Conservation (phyloP, 1,140 invertebrate species). For the Stegodyphus mimosarum region DNA sequence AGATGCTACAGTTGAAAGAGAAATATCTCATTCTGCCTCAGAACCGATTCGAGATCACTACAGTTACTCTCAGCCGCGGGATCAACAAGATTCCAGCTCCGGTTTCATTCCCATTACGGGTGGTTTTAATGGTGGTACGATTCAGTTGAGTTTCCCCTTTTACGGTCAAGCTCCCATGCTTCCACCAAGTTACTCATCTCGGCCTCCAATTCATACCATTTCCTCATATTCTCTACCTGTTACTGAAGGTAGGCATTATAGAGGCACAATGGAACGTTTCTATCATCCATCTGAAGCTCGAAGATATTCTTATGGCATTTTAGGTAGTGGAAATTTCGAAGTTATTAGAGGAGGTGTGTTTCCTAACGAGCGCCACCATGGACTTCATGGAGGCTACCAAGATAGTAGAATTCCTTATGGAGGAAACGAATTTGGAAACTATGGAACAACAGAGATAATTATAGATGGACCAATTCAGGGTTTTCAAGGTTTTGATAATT, state of each 20-base stretch:
- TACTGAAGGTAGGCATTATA: conserved; percentile 15
- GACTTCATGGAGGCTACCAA: conserved; percentile 11
- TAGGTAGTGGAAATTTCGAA: conserved; percentile 65
- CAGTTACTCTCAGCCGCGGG: not conserved
- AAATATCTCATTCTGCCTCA: not conserved
- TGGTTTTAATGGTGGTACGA: conserved; percentile 32
- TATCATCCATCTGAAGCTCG: conserved; percentile 51
- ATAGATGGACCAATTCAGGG: conserved; percentile 63
- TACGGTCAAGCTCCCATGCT: conserved; percentile 12
- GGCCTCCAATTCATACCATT: not conserved
- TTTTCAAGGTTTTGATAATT: conserved; percentile 65
- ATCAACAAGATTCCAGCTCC: conserved; percentile 35
- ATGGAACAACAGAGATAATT: conserved; percentile 58
- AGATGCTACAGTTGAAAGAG: not conserved
- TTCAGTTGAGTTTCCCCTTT: conserved; percentile 37
- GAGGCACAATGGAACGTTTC: conserved; percentile 7
- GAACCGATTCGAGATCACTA: conserved; percentile 7
- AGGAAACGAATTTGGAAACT: conserved; percentile 16
- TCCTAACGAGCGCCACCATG: conserved; percentile 27
- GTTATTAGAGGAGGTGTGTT: conserved; percentile 64
- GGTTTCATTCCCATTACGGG: conserved; percentile 51
- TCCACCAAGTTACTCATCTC: not conserved
- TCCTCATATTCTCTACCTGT: conserved; percentile 23
- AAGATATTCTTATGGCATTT: conserved; percentile 58
- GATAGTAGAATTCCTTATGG: conserved; percentile 13